Conservation (phyloP, 1,140 invertebrate genomes). For the Drosophila sulfurigaster region DNA sequence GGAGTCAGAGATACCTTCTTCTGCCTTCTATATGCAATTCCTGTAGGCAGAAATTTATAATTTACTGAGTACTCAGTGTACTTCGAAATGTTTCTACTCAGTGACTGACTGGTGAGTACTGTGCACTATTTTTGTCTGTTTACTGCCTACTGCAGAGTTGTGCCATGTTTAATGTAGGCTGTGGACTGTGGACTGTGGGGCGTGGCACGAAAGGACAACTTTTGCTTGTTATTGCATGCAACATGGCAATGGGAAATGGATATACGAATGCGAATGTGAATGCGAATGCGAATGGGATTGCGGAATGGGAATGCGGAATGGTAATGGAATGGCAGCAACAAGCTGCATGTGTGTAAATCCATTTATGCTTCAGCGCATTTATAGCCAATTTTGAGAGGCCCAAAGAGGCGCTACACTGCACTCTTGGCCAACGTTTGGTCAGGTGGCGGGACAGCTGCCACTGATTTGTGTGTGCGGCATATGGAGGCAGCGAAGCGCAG, state of each 20-base stretch:
- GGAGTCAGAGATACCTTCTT: too few species aligned
- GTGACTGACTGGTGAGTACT: not conserved
- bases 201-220: slow-evolving; percentile 29
- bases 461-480: slow-evolving; percentile 43
- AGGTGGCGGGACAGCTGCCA: slow-evolving; percentile 33
- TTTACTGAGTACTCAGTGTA: too few species aligned
- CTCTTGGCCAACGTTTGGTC: not conserved
- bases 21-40: too few species aligned
- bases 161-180: not conserved
- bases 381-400: slow-evolving; percentile 75
- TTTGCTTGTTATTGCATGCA: slow-evolving; percentile 64
- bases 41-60: too few species aligned
- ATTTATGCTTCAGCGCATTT: slow-evolving; percentile 78
- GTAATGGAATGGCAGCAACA: slow-evolving; percentile 65
- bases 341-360: slow-evolving; percentile 79
- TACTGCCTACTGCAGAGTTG: not conserved
- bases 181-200: not conserved
- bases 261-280: slow-evolving; percentile 34
- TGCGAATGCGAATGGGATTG: slow-evolving; percentile 19
- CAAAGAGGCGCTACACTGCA: slow-evolving; percentile 34
- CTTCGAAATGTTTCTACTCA: not conserved
- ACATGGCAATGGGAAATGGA: slow-evolving; percentile 62
- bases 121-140: not conserved
- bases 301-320: slow-evolving; percentile 43
- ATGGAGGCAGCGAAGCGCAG: slow-evolving; percentile 19